These are phyloP conservation scores for Sacculina carcini DNA, from an alignment of 2,888 invertebrate genomes.

Conservation along the genomic window DNA sequence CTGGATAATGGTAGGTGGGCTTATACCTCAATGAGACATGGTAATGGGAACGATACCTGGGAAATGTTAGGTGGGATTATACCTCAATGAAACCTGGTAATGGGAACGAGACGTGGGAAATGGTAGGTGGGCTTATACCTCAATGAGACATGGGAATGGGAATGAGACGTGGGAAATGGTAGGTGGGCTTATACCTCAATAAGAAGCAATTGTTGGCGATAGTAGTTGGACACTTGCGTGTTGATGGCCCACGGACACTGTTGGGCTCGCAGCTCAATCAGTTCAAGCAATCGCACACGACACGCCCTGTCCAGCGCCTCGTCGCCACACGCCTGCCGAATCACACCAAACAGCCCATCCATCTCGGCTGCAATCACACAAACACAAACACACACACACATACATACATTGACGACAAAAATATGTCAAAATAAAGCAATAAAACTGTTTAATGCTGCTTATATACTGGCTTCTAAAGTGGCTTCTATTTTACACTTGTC, in stretches of 20 bases:
- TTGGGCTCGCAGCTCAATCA: conserved; percentile 62
- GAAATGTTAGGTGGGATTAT: too few species aligned
- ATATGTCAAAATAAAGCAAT: too few species aligned
- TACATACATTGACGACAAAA: too few species aligned
- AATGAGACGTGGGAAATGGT: neutral
- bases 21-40: too few species aligned
- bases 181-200: conserved; percentile 20
- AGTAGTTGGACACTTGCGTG: conserved; percentile 59
- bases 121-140: conserved; percentile 17
- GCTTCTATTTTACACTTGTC: too few species aligned
- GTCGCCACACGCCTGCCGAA: conserved; percentile 68
- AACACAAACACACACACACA: neutral
- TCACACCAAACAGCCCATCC: conserved; percentile 28
- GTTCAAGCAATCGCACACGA: conserved; percentile 61
- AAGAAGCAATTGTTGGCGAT: conserved; percentile 26
- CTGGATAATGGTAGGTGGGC: too few species aligned
- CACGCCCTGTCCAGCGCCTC: conserved; percentile 59
- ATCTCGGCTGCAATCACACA: conserved; percentile 11
- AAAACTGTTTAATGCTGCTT: too few species aligned
- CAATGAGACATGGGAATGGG: conserved; percentile 11
- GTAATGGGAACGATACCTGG: too few species aligned
- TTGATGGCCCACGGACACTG: conserved; percentile 57
- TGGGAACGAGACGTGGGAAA: neutral
- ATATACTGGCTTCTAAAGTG: too few species aligned
- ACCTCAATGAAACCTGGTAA: neutral